Evolutionary conservation across 2,888 invertebrate species (phyloP), one percentile per base, ranked within the genome.

Genomic region (Actias luna): DNA sequence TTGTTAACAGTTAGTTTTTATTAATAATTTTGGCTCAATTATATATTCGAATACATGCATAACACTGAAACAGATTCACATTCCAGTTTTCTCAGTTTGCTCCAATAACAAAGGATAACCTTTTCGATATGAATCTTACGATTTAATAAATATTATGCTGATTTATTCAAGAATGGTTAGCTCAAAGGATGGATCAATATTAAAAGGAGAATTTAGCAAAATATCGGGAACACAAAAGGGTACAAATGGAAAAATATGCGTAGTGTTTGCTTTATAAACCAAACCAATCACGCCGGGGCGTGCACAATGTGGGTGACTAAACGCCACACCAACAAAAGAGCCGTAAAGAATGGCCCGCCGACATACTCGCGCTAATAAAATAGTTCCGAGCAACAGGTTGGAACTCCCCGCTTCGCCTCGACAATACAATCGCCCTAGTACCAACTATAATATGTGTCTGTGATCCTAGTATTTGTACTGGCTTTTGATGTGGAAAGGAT

Each of bases 371-470:
- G 84, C 89, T 91, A 92, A 91, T 91, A 92, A 92, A 92, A 92
- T 92, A 92, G 92, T 90, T 89, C 82, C 76, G 78, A 70, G 92
- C 92, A 92, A 92, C 92, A 92, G 92, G 91, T 92, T 82, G 83
- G 71, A 74, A 70, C 69, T 81, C 85, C 74, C 74, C 76, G 73
- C 67, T 67, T 77, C 84, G 82, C 74, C 76, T 78, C 75, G 73
- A 74, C 84, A 82, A 82, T 82, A 88, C 90, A 88, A 89, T 87
- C 78, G 80, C 78, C 81, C 81, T 81, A 80, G 79, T 77, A 75
- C 78, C 76, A 76, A 78, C 82, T 79, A 79, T 75, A 72, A 50
- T 25, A 50, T 77, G 78, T 78, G 79, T 79, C 77, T 82, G 74
- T 75, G 74, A 80, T 77, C 78, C 76, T 69, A 70, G 77, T 78